Base-by-base conservation (phyloP, 2,888 invertebrate genomes). In the Chloroclystis v-ata region DNA sequence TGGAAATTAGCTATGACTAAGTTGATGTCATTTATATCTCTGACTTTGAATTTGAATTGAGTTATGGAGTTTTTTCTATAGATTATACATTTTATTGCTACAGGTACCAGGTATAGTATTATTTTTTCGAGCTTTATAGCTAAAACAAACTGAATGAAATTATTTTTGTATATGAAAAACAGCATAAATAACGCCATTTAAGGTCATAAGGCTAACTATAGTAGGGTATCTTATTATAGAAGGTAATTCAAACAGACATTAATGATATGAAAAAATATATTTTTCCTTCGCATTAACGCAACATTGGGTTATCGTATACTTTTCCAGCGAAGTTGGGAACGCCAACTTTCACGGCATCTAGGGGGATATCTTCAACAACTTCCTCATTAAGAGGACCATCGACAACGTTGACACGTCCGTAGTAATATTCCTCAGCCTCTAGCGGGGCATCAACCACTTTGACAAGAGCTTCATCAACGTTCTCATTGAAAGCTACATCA, bases 271-370 rank as follows among this genome's bases (percentile, higher is more conserved):
- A 20, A 20, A 2, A 20, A 20, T 20, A 5, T 20, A 20, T 20
- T 20, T 20, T 20, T 20, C 3, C 2, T 4, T 4, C 20, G 20
- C 5, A 20, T 44, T 44, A 49, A 37, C 73, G 72, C 41, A 58
- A 43, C 45, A 56, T 48, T 5, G 67, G 60, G 56, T 67, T 58
- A 6, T 56, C 61, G 48, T 47, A 67, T 20, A 52, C 4, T 38
- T 67, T 65, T 33, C 45, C 47, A 5, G 20, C 3, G 20, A 20
- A 20, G 20, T 14, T 32, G 10, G 43, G 52, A 11, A 39, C 54
- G 2, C 52, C 58, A 28, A 61, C 52, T 1, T 38, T 53, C 2
- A 57, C 49, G 6, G 11, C n/a, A n/a, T 40, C 20, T 5, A 1
- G 8, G n/a, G 2, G 4, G 9, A 10, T 2, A 10, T 24, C 10